These are phyloP conservation scores for Daubentonia madagascariensis DNA, from an alignment of 2,113 vertebrate genomes.

Conservation along the genomic window DNA sequence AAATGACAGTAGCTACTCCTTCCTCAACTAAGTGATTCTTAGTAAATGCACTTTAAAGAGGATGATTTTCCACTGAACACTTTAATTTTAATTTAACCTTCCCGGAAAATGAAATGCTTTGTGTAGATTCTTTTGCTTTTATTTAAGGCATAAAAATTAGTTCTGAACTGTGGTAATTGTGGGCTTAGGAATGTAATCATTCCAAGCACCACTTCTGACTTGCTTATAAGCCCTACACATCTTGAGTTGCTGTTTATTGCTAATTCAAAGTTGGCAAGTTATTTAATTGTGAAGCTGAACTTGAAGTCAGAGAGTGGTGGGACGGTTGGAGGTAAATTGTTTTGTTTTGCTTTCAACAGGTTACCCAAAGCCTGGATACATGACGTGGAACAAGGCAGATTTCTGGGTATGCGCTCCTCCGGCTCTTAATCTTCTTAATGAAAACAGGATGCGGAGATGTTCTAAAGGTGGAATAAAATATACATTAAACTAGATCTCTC, in stretches of 20 bases:
- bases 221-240: constrained; percentile 58
- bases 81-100: constrained; percentile 76
- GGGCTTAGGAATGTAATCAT: constrained; percentile 77
- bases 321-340: neutral
- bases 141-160: constrained; percentile 78
- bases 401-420: neutral
- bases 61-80: constrained; percentile 66
- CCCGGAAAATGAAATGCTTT: constrained; percentile 73
- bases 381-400: neutral
- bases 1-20: constrained; percentile 48
- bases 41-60: constrained; percentile 69
- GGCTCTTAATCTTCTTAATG: constrained; percentile 13
- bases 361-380: neutral
- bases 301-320: constrained; percentile 16
- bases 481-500: neutral
- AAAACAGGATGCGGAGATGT: neutral
- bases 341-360: neutral
- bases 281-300: constrained; percentile 59
- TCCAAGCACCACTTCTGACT: constrained; percentile 72
- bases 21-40: constrained; percentile 52
- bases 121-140: constrained; percentile 71
- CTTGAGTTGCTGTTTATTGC: constrained; percentile 64
- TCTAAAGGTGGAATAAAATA: neutral
- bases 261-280: constrained; percentile 67
- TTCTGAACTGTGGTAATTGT: constrained; percentile 77